Percentiles rank a stretch among this genome's conserved stretches.
phyloP scores from a whole-genome alignment of 2,888 invertebrate genomes.

The Platerodrilus igneus region DNA sequence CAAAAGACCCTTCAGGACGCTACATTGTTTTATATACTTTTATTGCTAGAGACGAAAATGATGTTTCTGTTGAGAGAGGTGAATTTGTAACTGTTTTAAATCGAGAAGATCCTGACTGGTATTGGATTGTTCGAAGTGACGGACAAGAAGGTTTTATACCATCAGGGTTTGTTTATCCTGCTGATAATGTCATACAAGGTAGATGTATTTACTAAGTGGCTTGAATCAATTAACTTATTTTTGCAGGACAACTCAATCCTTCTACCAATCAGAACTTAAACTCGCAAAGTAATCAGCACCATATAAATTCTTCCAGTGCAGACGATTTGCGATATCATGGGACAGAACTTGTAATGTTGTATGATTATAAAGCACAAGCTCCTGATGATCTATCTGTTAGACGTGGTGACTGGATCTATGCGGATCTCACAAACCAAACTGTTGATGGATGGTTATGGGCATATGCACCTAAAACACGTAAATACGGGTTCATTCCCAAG shows the following conservation, averaged over 20 bases:
- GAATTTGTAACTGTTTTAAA: constrained; percentile 96
- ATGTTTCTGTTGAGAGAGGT: constrained; percentile 87
- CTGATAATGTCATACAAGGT: constrained; percentile 70
- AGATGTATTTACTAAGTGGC: constrained; percentile 17
- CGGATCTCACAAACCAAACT: constrained; percentile 88
- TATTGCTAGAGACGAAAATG: constrained; percentile 88
- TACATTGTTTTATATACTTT: constrained; percentile 92
- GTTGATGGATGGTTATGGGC: constrained; percentile 95
- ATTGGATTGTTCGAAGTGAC: constrained; percentile 89
- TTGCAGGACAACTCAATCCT: constrained; percentile 48
- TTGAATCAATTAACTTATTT: constrained; percentile 1
- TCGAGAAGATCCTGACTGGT: constrained; percentile 94
- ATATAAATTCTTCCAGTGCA: constrained; percentile 39
- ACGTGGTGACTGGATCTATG: constrained; percentile 93
- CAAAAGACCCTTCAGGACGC: constrained; percentile 81
- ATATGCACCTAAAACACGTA: constrained; percentile 86
- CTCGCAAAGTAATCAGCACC: constrained; percentile 38
- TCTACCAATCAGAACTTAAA: constrained; percentile 40
- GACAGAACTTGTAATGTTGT: constrained; percentile 88
- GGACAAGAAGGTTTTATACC: constrained; percentile 95
- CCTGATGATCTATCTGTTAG: constrained; percentile 88
- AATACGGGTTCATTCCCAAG: constrained; percentile 93
- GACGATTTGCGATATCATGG: constrained; percentile 78
- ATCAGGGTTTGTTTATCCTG: constrained; percentile 89
- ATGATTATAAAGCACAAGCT: constrained; percentile 93